Conservation (phyloP, 37 sponge, comb jelly and placozoan genomes). For the Ianthella basta region DNA sequence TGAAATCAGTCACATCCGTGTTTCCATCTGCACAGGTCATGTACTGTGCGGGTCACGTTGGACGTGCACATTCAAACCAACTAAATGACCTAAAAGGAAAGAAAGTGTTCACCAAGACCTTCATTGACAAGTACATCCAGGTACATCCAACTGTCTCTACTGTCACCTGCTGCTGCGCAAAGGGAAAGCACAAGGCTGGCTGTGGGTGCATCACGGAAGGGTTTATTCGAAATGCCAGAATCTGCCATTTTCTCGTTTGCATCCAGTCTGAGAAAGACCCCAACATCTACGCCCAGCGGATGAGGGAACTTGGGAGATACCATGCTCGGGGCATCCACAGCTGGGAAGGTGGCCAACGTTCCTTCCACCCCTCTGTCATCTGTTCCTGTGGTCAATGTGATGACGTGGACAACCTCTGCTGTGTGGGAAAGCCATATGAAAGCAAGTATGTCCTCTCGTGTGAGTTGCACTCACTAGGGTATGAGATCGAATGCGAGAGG, state of each 20-base stretch:
- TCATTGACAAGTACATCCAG: not conserved
- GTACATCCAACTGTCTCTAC: slow-evolving; percentile 9
- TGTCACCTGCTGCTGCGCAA: slow-evolving; percentile 27
- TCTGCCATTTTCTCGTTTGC: slow-evolving; percentile 3
- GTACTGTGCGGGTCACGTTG: slow-evolving; percentile 53
- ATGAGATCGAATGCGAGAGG: slow-evolving; percentile 29
- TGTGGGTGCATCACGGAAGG: slow-evolving; percentile 44
- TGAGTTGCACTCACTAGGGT: slow-evolving; percentile 18
- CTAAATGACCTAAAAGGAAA: not conserved
- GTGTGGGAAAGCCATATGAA: slow-evolving; percentile 25
- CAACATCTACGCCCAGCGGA: not conserved
- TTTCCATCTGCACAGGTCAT: slow-evolving; percentile 27
- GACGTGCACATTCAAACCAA: slow-evolving; percentile 24
- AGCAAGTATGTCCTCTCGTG: slow-evolving; percentile 25
- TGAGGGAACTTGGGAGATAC: slow-evolving; percentile 22
- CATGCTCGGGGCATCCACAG: slow-evolving; percentile 42
- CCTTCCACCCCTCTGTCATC: slow-evolving; percentile 24
- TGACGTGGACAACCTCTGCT: slow-evolving; percentile 9
- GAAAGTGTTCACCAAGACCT: not conserved
- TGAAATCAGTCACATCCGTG: not conserved
- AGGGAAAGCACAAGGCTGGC: slow-evolving; percentile 6
- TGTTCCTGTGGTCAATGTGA: slow-evolving; percentile 34
- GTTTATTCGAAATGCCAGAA: slow-evolving; percentile 21
- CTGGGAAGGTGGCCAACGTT: slow-evolving; percentile 40
- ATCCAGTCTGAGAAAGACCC: not conserved